A percentile compares a stretch with the other conserved stretches of the same genome.
Evolutionary conservation across 2,888 invertebrate genomes (phyloP).

Genomic region (Adela reaumurella): DNA sequence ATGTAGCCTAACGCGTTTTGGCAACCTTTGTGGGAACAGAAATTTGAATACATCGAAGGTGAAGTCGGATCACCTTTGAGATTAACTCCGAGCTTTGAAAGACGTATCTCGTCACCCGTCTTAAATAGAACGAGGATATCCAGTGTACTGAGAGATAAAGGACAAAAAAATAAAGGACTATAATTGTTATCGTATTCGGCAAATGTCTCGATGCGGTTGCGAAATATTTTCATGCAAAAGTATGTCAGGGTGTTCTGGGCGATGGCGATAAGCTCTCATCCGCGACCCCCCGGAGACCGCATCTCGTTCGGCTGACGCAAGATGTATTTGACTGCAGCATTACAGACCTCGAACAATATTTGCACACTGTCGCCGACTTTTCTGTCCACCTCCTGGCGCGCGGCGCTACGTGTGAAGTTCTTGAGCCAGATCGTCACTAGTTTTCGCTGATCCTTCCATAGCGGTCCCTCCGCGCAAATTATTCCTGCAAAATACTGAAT

Average conservation of each 20-base stretch:
- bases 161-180: no score
- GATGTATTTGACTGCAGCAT: neutral
- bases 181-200: no score
- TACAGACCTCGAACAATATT: constrained; percentile 55
- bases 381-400: constrained; percentile 61
- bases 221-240: no score
- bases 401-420: constrained; percentile 64
- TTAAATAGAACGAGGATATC: no score
- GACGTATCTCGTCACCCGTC: no score
- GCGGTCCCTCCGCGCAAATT: constrained; percentile 74
- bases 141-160: no score
- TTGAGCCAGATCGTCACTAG: constrained; percentile 70
- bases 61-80: neutral
- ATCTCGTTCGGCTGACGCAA: neutral
- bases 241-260: no score
- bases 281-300: no score
- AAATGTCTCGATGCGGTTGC: no score
- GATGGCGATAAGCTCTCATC: no score
- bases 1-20: neutral
- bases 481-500: constrained; percentile 60
- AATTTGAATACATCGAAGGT: neutral
- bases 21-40: neutral
- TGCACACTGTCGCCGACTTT: constrained; percentile 60
- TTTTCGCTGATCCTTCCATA: constrained; percentile 81
- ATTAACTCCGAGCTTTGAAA: neutral